Evolutionary conservation across 2,888 invertebrate species (phyloP).

Genomic region (Pyrocoelia pectoralis): DNA sequence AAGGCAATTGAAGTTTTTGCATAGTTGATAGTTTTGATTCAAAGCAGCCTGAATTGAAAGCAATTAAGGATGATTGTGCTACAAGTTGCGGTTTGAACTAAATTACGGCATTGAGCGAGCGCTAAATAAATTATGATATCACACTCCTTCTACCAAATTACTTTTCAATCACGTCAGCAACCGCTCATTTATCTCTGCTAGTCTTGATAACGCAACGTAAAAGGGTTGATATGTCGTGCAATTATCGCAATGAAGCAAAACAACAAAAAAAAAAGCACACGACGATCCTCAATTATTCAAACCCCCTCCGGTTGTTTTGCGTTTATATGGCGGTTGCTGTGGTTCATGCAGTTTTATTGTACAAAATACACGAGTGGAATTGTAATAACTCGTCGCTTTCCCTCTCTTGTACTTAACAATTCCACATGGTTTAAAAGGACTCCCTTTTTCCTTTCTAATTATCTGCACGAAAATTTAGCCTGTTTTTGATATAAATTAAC

Average conservation of each 20-base stretch:
- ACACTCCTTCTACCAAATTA: conserved; percentile 37
- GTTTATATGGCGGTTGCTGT: conserved; percentile 4
- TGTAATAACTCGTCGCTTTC: conserved; percentile 2
- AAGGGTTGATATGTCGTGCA: conserved; percentile 20
- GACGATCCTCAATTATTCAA: conserved; percentile 7
- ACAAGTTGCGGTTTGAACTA: conserved; percentile 39
- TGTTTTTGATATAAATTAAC: conserved; percentile 2
- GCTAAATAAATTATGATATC: conserved; percentile 41
- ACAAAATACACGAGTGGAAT: conserved; percentile 9
- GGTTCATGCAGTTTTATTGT: conserved; percentile 19
- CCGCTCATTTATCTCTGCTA: conserved; percentile 36
- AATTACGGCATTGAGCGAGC: conserved; percentile 38
- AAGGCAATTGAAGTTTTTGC: conserved; percentile 29
- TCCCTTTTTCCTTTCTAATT: not conserved
- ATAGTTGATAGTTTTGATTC: conserved; percentile 28
- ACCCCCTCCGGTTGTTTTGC: conserved; percentile 5
- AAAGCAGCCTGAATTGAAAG: conserved; percentile 34
- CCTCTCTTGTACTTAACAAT: not conserved
- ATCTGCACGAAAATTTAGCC: conserved; percentile 2
- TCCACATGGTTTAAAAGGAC: not conserved
- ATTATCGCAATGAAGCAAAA: conserved; percentile 24
- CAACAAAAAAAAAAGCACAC: not conserved
- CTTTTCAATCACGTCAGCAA: conserved; percentile 37
- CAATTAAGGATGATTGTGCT: conserved; percentile 40
- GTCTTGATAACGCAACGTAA: conserved; percentile 23